phyloP scores from a whole-genome alignment of 1,140 invertebrate genomes.

The Polypedilum pembai region DNA sequence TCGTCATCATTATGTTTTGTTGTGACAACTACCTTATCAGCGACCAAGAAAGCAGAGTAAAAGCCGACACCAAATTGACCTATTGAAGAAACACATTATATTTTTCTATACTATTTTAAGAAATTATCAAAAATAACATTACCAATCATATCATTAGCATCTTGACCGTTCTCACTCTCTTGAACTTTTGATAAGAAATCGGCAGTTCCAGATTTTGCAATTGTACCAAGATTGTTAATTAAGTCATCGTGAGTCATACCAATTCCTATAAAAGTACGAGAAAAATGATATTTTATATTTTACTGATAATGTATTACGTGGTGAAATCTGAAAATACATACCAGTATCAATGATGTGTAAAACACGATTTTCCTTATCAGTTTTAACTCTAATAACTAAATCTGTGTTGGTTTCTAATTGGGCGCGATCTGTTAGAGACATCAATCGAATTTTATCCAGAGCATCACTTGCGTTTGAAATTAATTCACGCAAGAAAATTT shows the following conservation, averaged over 20 bases:
- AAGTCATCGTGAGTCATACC: constrained; percentile 97
- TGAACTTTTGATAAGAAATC: constrained; percentile 95
- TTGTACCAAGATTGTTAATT: constrained; percentile 95
- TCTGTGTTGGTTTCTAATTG: constrained; percentile 74
- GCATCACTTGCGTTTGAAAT: constrained; percentile 97
- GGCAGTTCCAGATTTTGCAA: constrained; percentile 98
- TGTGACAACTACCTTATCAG: constrained; percentile 83
- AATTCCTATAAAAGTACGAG: constrained; percentile 50
- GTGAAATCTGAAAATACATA: background rate
- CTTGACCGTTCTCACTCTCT: constrained; percentile 49
- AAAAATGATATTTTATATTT: too few species aligned
- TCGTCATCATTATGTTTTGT: constrained; percentile 93
- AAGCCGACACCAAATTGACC: constrained; percentile 96
- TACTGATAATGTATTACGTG: too few species aligned
- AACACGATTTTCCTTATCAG: constrained; percentile 91
- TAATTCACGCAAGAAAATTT: constrained; percentile 95
- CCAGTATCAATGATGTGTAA: constrained; percentile 92
- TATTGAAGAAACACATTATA: too few species aligned
- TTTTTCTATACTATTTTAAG: too few species aligned
- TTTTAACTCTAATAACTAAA: constrained; percentile 87
- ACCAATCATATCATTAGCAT: constrained; percentile 78
- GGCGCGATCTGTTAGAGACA: constrained; percentile 80
- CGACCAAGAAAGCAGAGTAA: constrained; percentile 94
- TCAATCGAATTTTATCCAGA: constrained; percentile 86
- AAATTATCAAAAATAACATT: too few species aligned